Percentiles rank a stretch among this genome's conserved stretches.
Conservation (phyloP, 1,140 invertebrate species). For the Bombyx mandarina region DNA sequence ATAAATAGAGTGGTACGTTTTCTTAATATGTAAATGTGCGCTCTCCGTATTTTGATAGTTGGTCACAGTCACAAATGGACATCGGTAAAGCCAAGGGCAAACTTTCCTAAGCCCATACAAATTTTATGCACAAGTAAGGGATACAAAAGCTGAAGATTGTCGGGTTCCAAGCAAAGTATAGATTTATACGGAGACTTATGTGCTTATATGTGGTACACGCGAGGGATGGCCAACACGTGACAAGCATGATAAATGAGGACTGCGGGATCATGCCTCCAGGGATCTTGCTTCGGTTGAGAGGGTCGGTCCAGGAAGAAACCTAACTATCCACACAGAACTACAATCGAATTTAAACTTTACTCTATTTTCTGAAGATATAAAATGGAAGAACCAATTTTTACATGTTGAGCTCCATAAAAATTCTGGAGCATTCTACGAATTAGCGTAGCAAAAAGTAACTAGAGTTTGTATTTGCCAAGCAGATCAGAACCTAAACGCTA, state of each 20-base stretch:
- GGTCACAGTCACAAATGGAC: too few relatives aligned
- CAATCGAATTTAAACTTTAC: constrained; percentile 25
- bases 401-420: constrained; percentile 33
- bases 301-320: constrained; percentile 33
- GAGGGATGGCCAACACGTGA: constrained; percentile 65
- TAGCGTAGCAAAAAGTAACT: constrained; percentile 50
- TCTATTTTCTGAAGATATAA: not conserved
- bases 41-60: too few relatives aligned
- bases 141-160: too few relatives aligned
- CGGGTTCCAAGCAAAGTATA: constrained; percentile 9
- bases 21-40: too few relatives aligned
- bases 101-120: too few relatives aligned
- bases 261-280: constrained; percentile 57
- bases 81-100: too few relatives aligned
- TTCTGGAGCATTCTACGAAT: constrained; percentile 39
- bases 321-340: constrained; percentile 20
- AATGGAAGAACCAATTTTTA: too few relatives aligned
- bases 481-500: constrained; percentile 14
- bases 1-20: too few relatives aligned
- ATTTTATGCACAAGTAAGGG: too few relatives aligned
- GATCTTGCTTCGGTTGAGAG: constrained; percentile 40
- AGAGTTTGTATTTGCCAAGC: constrained; percentile 16
- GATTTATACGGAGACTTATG: constrained; percentile 27
- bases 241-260: constrained; percentile 61
- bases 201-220: constrained; percentile 48